Percentiles rank a stretch among this genome's conserved stretches.
Evolutionary conservation across 2,888 invertebrate species (phyloP).

Genomic region (Hesperia comma): DNA sequence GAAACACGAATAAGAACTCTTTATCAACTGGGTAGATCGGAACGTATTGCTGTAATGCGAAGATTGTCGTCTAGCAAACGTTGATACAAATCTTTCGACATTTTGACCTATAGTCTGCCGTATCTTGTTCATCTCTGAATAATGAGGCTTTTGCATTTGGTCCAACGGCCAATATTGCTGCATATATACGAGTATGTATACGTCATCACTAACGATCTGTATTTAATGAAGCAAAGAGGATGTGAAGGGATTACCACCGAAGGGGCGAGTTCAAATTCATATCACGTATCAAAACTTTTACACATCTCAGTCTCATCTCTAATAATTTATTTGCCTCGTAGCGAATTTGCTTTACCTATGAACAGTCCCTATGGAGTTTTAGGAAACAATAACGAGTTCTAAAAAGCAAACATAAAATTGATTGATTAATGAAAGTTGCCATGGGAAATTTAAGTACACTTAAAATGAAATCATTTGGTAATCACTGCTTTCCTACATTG

Average conservation of each 20-base stretch:
- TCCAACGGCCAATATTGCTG: neutral
- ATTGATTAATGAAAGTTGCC: no score
- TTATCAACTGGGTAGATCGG: neutral
- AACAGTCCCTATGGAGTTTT: neutral
- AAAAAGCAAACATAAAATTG: no score
- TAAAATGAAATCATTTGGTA: no score
- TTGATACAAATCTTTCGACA: slow-evolving; percentile 6
- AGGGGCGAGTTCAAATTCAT: neutral
- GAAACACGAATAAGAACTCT: neutral
- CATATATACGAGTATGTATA: neutral
- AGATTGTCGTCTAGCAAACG: neutral
- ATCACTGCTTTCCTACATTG: no score
- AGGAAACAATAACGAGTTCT: no score
- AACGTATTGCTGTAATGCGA: neutral
- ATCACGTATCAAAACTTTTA: neutral
- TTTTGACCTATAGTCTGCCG: neutral
- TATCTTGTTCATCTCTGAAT: neutral
- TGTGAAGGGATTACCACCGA: neutral
- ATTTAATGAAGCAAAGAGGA: no score
- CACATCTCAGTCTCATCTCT: neutral
- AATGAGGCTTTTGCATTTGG: neutral
- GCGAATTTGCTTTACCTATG: neutral
- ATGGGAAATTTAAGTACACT: no score
- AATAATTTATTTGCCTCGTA: no score
- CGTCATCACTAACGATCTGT: no score